A percentile compares a stretch with the other conserved stretches of the same genome.
Evolutionary conservation across 2,113 vertebrate genomes (phyloP).

Genomic region (Spermophilus dauricus): DNA sequence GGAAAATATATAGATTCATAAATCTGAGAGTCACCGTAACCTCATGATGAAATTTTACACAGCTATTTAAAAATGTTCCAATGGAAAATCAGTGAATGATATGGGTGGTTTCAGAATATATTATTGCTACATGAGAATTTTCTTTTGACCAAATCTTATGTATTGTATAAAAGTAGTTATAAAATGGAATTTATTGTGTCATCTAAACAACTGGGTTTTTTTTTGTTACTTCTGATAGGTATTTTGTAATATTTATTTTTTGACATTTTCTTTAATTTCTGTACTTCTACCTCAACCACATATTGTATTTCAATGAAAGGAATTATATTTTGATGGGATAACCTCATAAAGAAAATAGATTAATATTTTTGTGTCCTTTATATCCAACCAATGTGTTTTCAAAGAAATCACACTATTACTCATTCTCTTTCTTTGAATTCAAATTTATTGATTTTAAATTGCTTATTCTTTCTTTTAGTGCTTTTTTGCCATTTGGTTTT

Average conservation of each 20-base stretch:
- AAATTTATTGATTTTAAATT: not conserved
- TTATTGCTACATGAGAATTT: not conserved
- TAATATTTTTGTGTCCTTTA: not conserved
- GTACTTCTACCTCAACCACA: not conserved
- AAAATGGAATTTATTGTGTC: not conserved
- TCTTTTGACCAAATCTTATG: not conserved
- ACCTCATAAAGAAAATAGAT: not conserved
- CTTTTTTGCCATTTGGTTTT: not conserved
- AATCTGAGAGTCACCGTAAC: not conserved
- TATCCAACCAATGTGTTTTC: slow-evolving; percentile 11
- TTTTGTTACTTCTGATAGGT: not conserved
- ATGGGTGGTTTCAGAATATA: not conserved
- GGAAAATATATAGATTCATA: not conserved
- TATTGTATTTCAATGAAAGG: not conserved
- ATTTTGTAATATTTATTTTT: not conserved
- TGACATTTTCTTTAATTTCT: not conserved
- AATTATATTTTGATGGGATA: not conserved
- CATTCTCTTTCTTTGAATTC: not conserved
- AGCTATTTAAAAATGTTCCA: not conserved
- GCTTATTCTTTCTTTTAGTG: not conserved
- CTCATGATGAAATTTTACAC: not conserved
- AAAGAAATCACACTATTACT: not conserved
- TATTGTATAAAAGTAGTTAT: not conserved
- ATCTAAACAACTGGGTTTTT: not conserved
- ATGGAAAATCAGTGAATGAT: not conserved